phyloP scores from a whole-genome alignment of 2,888 invertebrate species.

The Cryptus viduatorius region DNA sequence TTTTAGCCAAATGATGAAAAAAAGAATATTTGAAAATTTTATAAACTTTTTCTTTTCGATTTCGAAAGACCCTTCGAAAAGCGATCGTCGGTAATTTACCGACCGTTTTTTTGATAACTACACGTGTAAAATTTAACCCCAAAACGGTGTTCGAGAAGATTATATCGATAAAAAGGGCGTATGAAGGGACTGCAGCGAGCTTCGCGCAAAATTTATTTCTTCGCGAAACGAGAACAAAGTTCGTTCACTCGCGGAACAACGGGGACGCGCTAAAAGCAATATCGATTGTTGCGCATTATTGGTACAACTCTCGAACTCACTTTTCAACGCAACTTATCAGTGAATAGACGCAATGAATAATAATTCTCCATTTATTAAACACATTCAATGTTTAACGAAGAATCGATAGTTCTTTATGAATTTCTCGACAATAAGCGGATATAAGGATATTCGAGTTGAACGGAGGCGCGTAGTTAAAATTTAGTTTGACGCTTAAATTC shows the following conservation, averaged over 20 bases:
- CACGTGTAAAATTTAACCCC: too few species aligned
- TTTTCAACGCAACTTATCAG: background rate
- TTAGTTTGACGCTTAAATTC: too few species aligned
- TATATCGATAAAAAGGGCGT: background rate
- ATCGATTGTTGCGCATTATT: slow-evolving; percentile 28
- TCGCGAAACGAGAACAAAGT: slow-evolving; percentile 10
- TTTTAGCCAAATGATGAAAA: too few species aligned
- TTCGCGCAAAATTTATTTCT: slow-evolving; percentile 28
- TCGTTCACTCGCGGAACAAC: slow-evolving; percentile 24
- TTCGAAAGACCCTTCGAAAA: too few species aligned
- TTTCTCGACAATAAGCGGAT: slow-evolving; percentile 1
- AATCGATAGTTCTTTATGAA: background rate
- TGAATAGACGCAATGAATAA: slow-evolving; percentile 12
- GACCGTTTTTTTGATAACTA: too few species aligned
- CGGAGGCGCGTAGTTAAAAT: too few species aligned
- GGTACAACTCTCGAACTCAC: background rate
- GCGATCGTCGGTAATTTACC: too few species aligned
- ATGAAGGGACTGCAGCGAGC: background rate
- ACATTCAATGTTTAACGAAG: slow-evolving; percentile 22
- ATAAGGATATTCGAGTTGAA: too few species aligned
- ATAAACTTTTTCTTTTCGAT: too few species aligned
- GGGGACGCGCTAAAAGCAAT: slow-evolving; percentile 21
- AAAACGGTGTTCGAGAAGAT: background rate
- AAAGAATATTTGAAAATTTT: too few species aligned
- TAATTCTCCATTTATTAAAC: slow-evolving; percentile 5